phyloP scores from a whole-genome alignment of 2,113 vertebrate genomes.

The Mormyrus lacerda region DNA sequence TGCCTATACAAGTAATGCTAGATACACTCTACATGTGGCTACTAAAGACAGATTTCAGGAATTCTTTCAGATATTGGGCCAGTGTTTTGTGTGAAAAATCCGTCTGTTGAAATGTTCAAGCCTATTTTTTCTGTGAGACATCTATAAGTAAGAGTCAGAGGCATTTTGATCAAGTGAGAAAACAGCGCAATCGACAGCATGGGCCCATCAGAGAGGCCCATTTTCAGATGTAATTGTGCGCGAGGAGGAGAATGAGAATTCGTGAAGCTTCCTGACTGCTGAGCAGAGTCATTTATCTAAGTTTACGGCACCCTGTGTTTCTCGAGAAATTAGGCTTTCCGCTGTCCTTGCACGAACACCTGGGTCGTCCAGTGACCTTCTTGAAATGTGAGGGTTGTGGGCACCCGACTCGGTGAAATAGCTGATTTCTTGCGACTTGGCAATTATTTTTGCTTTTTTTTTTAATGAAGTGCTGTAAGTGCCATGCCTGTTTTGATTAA shows the following conservation, averaged over 20 bases:
- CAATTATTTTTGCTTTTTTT: background rate
- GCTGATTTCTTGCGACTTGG: background rate
- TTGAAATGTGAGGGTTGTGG: background rate
- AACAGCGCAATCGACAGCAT: background rate
- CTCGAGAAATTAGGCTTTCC: background rate
- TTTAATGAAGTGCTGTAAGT: background rate
- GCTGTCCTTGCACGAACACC: background rate
- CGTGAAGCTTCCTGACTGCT: background rate
- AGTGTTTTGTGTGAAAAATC: background rate
- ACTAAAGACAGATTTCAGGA: background rate
- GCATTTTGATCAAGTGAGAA: background rate
- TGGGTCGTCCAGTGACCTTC: conserved; percentile 16
- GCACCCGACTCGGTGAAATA: conserved; percentile 12
- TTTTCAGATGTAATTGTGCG: background rate
- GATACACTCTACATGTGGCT: background rate
- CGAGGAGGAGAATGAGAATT: background rate
- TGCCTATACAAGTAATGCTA: background rate
- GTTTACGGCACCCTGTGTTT: background rate
- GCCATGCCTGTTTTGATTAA: background rate
- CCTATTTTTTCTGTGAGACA: background rate
- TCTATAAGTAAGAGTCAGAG: background rate
- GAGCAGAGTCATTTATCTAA: conserved; percentile 4
- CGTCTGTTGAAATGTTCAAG: background rate
- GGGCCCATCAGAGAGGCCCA: background rate
- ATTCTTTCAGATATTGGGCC: background rate